Evolutionary conservation across 2,113 vertebrate genomes (phyloP).

Genomic region (Callithrix jacchus): DNA sequence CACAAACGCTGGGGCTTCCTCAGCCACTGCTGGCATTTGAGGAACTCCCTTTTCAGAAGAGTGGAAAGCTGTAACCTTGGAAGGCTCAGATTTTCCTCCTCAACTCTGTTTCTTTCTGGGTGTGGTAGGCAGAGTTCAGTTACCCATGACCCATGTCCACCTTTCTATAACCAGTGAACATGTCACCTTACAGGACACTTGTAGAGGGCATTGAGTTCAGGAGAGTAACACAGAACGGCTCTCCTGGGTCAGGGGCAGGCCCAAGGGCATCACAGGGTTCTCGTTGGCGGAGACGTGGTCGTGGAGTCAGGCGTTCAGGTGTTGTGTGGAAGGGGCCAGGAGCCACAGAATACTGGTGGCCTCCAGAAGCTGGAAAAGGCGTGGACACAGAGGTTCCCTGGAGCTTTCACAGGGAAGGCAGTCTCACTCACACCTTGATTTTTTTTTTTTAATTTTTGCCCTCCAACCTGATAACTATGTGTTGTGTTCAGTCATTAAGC

Average conservation of each 20-base stretch:
- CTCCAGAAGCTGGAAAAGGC: no score
- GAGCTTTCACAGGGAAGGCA: background rate
- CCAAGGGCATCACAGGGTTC: fast-evolving
- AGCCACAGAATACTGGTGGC: background rate
- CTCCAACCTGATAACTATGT: background rate
- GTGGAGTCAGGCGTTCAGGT: background rate
- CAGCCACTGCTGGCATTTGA: background rate
- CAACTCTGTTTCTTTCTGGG: background rate
- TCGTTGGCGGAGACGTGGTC: background rate
- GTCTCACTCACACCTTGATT: background rate
- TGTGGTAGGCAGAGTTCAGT: fast-evolving
- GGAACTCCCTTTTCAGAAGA: background rate
- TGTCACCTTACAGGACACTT: fast-evolving
- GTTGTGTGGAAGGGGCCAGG: fast-evolving
- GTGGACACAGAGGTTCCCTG: fast-evolving
- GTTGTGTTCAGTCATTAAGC: fast-evolving
- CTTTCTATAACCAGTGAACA: background rate
- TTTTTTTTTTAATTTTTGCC: background rate
- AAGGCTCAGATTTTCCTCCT: background rate
- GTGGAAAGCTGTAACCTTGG: background rate
- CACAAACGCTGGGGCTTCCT: fast-evolving
- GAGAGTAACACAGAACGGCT: fast-evolving
- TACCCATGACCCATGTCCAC: background rate
- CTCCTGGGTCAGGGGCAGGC: background rate
- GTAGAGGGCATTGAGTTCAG: no score